Evolutionary conservation across 2,888 invertebrate species (phyloP), one percentile per base, ranked within the genome.

Genomic region (Microctonus aethiopoides): DNA sequence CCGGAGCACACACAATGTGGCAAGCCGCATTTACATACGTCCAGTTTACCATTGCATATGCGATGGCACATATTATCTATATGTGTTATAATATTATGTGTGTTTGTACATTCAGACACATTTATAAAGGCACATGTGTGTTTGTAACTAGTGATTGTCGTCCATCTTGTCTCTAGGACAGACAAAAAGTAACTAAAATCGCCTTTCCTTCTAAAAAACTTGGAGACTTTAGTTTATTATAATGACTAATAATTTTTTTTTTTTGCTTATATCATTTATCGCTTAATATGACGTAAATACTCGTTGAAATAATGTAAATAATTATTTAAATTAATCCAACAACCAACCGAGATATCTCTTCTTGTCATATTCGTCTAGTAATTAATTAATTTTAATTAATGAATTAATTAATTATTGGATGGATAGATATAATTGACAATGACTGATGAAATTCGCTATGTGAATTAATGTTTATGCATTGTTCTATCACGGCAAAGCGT

Each of bases 31-130:
- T 54, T 54, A 54, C 54, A 54, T 54, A 54, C 26, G 22, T 54
- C 46, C 46, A 46, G 46, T 46, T 46, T 46, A 20, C 46, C 46
- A 46, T 46, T 46, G 46, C 46, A 46, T 46, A 46, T 46, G 46
- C 16, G 16, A 46, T 7, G 46, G 16, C 7, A 46, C 46, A 46
- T 46, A 46, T 46, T 46, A 16, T 46, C 46, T 16, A 4, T 16
- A 46, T 46, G 6, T n/a, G n/a, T n/a, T n/a, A n/a, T n/a, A n/a
- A n/a, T n/a, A n/a, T n/a, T 16, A 46, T n/a, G 5, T 41, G 5
- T 9, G n/a, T n/a, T n/a, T n/a, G n/a, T n/a, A n/a, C n/a, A n/a
- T n/a, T n/a, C n/a, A n/a, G n/a, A n/a, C n/a, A n/a, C n/a, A n/a
- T n/a, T n/a, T n/a, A n/a, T n/a, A n/a, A n/a, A n/a, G n/a, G n/a